Percentiles rank a stretch among this genome's conserved stretches.
Conservation (phyloP, 2,888 invertebrate species). For the Ophonus ardosiacus region DNA sequence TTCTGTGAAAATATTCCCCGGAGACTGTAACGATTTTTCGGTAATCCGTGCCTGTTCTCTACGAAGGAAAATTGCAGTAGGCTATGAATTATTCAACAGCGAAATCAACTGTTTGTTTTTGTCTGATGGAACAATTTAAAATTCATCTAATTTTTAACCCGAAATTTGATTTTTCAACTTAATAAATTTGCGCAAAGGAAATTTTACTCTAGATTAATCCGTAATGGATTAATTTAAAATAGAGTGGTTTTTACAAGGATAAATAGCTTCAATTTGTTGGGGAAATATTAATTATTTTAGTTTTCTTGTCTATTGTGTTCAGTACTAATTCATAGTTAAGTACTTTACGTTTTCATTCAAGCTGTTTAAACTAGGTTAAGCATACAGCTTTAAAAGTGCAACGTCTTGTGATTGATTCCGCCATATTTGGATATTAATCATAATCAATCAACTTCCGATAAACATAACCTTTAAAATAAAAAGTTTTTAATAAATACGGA, state of each 20-base stretch:
- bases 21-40: not conserved
- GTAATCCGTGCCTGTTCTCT: constrained; percentile 8
- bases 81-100: constrained; percentile 57
- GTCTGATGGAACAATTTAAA: constrained; percentile 54
- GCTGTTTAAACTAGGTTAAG: too few relatives aligned
- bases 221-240: constrained; percentile 13
- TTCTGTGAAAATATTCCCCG: constrained; percentile 31
- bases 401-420: too few relatives aligned
- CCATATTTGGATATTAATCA: too few relatives aligned
- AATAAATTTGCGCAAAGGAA: constrained; percentile 36
- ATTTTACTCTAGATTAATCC: constrained; percentile 12
- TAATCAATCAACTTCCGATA: too few relatives aligned
- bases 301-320: not conserved
- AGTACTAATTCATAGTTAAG: too few relatives aligned
- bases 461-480: too few relatives aligned
- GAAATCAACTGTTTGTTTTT: constrained; percentile 60
- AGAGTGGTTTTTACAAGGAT: not conserved
- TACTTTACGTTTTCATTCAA: too few relatives aligned
- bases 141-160: constrained; percentile 45
- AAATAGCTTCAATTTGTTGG: not conserved
- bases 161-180: constrained; percentile 36
- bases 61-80: constrained; percentile 49
- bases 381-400: too few relatives aligned
- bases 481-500: too few relatives aligned
- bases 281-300: not conserved